Evolutionary conservation across 2,888 invertebrate genomes (phyloP).

Genomic region (Stenotaenia linearis): DNA sequence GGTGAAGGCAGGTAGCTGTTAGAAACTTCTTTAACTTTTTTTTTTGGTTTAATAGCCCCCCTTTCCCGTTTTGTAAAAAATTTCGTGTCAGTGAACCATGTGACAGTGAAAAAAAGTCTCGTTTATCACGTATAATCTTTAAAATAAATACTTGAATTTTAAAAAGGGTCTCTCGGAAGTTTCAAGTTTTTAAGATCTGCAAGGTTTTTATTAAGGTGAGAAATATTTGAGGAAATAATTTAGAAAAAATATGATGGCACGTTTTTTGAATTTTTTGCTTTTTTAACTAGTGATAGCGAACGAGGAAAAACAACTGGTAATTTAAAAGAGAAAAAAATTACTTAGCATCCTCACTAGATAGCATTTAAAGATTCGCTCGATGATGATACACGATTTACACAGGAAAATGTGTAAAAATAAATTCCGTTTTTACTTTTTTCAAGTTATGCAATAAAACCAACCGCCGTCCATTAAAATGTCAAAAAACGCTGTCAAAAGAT

Average conservation of each 20-base stretch:
- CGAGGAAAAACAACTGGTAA: too few relatives aligned
- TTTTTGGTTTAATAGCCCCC: not conserved
- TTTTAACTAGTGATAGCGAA: too few relatives aligned
- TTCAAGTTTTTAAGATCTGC: not conserved
- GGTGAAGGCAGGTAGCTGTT: conserved; percentile 20
- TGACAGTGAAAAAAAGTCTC: not conserved
- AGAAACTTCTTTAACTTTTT: not conserved
- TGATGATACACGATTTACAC: too few relatives aligned
- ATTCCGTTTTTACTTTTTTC: too few relatives aligned
- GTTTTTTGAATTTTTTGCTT: too few relatives aligned
- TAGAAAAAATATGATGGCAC: not conserved
- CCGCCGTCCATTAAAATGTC: too few relatives aligned
- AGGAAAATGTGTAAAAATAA: too few relatives aligned
- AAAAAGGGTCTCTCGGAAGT: not conserved
- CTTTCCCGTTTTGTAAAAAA: not conserved
- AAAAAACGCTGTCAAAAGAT: too few relatives aligned
- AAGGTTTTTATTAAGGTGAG: not conserved
- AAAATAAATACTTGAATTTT: conserved; percentile 5
- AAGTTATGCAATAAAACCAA: too few relatives aligned
- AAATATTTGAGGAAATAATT: not conserved
- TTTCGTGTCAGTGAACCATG: not conserved
- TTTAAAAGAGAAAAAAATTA: too few relatives aligned
- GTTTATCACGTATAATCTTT: conserved; percentile 18
- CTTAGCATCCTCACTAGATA: too few relatives aligned
- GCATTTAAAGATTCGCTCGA: too few relatives aligned